Conservation (phyloP, 2,797 vertebrate species). For the Menidia menidia region DNA sequence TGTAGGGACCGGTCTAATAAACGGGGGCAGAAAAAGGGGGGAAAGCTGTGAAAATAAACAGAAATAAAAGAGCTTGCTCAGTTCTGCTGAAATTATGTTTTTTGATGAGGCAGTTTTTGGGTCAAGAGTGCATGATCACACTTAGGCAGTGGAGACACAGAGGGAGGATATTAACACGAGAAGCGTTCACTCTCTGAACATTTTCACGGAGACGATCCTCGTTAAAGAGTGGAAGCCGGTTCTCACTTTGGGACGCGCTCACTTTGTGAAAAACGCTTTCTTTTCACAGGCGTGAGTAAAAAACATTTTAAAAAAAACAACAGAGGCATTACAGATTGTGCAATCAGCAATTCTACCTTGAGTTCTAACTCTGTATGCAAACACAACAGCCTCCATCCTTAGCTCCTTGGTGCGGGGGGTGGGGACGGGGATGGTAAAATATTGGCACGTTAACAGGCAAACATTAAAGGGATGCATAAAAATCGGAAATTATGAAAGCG, state of each 20-base stretch:
- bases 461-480: constrained; percentile 72
- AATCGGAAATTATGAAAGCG: constrained; percentile 70
- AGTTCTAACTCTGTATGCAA: constrained; percentile 2
- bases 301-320: neutral
- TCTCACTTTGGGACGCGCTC: neutral
- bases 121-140: constrained; percentile 32
- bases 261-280: neutral
- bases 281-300: neutral
- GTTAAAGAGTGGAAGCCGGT: neutral
- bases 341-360: neutral
- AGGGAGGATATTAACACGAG: too few relatives aligned
- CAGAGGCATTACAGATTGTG: neutral
- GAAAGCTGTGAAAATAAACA: constrained; percentile 42
- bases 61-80: constrained; percentile 18
- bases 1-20: constrained; percentile 38
- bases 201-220: neutral
- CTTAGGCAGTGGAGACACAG: constrained; percentile 3
- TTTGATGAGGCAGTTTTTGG: constrained; percentile 18
- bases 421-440: constrained; percentile 57
- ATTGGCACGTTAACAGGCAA: constrained; percentile 65
- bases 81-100: constrained; percentile 30
- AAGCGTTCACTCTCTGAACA: neutral
- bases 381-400: constrained; percentile 26
- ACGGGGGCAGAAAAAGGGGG: constrained; percentile 25
- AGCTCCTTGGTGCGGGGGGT: constrained; percentile 48